Evolutionary conservation across 2,888 invertebrate species (phyloP), one percentile per base, ranked within the genome.

Genomic region (Limulus polyphemus): DNA sequence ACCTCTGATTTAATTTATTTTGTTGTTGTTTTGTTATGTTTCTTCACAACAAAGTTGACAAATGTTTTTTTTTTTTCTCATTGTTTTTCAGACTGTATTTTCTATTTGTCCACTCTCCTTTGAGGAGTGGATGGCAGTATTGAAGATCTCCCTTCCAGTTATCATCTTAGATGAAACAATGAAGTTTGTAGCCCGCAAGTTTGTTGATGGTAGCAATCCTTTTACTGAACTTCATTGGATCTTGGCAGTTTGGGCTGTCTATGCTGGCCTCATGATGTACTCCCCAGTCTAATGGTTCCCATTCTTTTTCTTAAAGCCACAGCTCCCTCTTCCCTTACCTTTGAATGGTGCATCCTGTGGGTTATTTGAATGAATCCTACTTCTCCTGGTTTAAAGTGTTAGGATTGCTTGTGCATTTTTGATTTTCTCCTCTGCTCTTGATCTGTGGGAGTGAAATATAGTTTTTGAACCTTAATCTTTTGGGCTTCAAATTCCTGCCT

Each of bases 91-190:
- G 97, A 85, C 87, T 77, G 95, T 98, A 81, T 98, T 99, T 91
- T 98, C 99, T 87, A 97, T 99, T 78, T 93, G 93, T 76, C 98
- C 98, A 70, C 84, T 99, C 79, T 87, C 85, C 72, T 63, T 81
- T 60, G 90, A 90, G 72, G 98, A 99, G 81, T 99, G 99, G 99
- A 63, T 95, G 71, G 95, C 94, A 70, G 99, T 99, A 76, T 86
- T 99, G 88, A 99, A 99, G 85, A 95, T 99, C 83, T 99, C 99
- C 73, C 83, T 99, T 80, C 99, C 99, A 73, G 99, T 99, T 79
- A 87, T 99, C 78, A 84, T 99, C 79, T 85, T 99, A 76, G 99
- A 99, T 82, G 99, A 99, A 84, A 89, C 93, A 77, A 87, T 99
- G 81, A 99, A 99, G 83, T 98, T 98, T 83, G 81, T 91, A 78